These are phyloP conservation scores for Geopemphigus sp. DNA, from an alignment of 1,140 invertebrate species.

Conservation along the genomic window DNA sequence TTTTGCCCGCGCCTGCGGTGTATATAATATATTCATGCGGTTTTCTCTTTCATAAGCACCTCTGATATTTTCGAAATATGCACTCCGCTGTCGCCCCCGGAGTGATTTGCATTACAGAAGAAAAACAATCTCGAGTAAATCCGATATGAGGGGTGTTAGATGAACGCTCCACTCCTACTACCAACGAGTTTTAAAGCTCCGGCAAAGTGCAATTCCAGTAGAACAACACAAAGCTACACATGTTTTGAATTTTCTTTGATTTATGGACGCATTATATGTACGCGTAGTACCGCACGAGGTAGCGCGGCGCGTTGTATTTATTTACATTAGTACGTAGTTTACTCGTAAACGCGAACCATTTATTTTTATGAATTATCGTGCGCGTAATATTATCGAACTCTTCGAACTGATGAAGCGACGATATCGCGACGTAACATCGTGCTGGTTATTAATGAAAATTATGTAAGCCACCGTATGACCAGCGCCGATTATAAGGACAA, in stretches of 20 bases:
- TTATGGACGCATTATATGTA: conserved; percentile 4
- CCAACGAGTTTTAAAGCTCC: conserved; percentile 36
- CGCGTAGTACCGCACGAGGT: not conserved
- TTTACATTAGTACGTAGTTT: not conserved
- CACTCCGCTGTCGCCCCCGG: conserved; percentile 26
- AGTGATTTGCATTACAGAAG: conserved; percentile 49
- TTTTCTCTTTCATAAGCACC: conserved; percentile 49
- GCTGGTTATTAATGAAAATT: too few species aligned
- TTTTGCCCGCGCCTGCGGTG: conserved; percentile 17
- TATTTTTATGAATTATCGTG: too few species aligned
- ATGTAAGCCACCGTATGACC: too few species aligned
- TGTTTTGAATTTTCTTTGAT: conserved; percentile 37
- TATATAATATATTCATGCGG: conserved; percentile 47
- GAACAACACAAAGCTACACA: conserved; percentile 17
- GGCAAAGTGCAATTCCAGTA: conserved; percentile 35
- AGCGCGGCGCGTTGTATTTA: not conserved
- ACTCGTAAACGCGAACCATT: not conserved
- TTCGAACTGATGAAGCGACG: too few species aligned
- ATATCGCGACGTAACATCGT: too few species aligned
- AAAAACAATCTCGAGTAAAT: conserved; percentile 48
- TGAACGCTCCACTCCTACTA: conserved; percentile 17
- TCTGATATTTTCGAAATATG: conserved; percentile 43
- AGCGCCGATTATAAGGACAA: too few species aligned
- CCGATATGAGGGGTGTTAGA: conserved; percentile 29
- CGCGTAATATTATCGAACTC: too few species aligned